A percentile compares a stretch with the other conserved stretches of the same genome.
These are phyloP conservation scores for Takifugu ocellatus DNA, from an alignment of 2,797 vertebrate species.

Conservation along the genomic window DNA sequence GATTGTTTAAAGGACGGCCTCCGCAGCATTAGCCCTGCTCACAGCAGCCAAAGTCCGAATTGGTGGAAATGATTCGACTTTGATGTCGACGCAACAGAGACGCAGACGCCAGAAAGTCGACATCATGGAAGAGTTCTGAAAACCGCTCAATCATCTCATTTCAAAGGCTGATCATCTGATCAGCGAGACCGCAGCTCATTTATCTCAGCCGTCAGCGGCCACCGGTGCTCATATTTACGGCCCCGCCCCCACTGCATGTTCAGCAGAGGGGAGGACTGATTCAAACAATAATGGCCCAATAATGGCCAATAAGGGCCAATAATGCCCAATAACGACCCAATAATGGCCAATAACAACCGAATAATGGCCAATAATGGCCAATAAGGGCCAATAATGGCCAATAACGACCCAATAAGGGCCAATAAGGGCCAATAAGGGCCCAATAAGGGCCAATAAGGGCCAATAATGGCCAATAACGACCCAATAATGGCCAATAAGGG, in stretches of 20 bases:
- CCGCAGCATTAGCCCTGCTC: constrained; percentile 19
- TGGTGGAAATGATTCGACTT: too few relatives aligned
- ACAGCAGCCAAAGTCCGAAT: constrained; percentile 12
- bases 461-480: too few relatives aligned
- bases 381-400: too few relatives aligned
- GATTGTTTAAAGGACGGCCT: constrained; percentile 26
- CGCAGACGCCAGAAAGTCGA: constrained; percentile 20
- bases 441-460: too few relatives aligned
- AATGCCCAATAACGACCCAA: too few relatives aligned
- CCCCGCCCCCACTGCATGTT: constrained; percentile 35
- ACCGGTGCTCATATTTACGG: constrained; percentile 39
- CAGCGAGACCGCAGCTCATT: constrained; percentile 38
- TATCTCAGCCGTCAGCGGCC: constrained; percentile 30
- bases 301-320: too few relatives aligned
- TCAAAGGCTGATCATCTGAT: constrained; percentile 39
- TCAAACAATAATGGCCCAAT: constrained; percentile 38
- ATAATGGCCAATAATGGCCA: too few relatives aligned
- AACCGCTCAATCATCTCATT: constrained; percentile 20
- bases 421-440: too few relatives aligned
- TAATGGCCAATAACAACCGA: too few relatives aligned
- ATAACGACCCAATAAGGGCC: too few relatives aligned
- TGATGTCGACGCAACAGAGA: too few relatives aligned
- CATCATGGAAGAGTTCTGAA: constrained; percentile 19
- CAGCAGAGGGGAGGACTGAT: constrained; percentile 43
- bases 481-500: too few relatives aligned